Evolutionary conservation across 2,888 invertebrate species (phyloP).

Genomic region (Drosophila prolongata): DNA sequence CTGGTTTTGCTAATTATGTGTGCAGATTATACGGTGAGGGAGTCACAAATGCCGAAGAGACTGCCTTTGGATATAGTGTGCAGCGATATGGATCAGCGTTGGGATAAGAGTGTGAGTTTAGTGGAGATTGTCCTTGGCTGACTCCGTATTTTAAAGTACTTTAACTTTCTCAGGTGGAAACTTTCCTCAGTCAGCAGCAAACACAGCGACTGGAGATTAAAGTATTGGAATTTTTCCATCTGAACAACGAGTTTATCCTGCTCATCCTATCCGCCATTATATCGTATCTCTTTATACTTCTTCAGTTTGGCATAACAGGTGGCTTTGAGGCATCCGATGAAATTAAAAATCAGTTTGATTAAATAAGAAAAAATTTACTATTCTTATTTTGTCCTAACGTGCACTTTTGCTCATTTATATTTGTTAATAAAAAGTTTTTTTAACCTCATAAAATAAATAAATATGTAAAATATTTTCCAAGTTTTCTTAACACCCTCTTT

Average conservation of each 20-base stretch:
- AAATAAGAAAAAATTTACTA: background rate
- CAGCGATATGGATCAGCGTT: constrained; percentile 75
- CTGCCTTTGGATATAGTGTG: constrained; percentile 74
- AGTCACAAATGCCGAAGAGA: constrained; percentile 64
- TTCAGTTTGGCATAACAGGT: constrained; percentile 73
- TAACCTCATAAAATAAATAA: background rate
- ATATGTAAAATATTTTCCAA: background rate
- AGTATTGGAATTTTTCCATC: constrained; percentile 71
- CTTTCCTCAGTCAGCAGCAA: constrained; percentile 52
- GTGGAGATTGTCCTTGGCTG: accelerated
- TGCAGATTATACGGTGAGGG: constrained; percentile 62
- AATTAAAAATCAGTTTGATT: constrained; percentile 7
- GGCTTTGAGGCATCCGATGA: constrained; percentile 53
- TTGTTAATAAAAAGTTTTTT: too few relatives aligned
- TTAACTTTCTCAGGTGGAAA: background rate
- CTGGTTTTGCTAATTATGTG: constrained; percentile 71
- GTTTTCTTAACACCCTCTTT: constrained; percentile 41
- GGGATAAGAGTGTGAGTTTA: constrained; percentile 77
- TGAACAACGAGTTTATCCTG: constrained; percentile 75
- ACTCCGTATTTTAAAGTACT: background rate
- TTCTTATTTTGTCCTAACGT: too few relatives aligned
- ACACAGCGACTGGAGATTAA: constrained; percentile 69
- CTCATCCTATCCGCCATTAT: constrained; percentile 75
- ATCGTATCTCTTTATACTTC: constrained; percentile 75
- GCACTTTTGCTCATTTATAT: too few relatives aligned